phyloP scores from a whole-genome alignment of 2,113 vertebrate genomes.

The human (Homo sapiens) region GRCh38 chr5:61613501-61614000 shows the following conservation, averaged over 20 bases:
- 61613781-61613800: neutral
- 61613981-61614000: neutral
- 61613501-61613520: neutral
- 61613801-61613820: neutral
- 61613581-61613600: neutral
- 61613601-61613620: neutral
- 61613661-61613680: neutral
- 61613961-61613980: neutral
- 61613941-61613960: neutral
- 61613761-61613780: neutral
- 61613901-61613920: neutral
- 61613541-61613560: neutral
- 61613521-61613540: slow-evolving; percentile 26
- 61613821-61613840: neutral
- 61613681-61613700: neutral
- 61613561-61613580: neutral
- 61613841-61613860: neutral
- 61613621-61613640: neutral
- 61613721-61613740: neutral
- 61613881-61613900: neutral
- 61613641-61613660: neutral
- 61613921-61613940: neutral
- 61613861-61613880: neutral
- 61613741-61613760: neutral
- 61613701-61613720: neutral